Percentiles rank a stretch among this genome's conserved stretches.
Conservation (phyloP, 2,113 vertebrate genomes). For the Symphodus melops region DNA sequence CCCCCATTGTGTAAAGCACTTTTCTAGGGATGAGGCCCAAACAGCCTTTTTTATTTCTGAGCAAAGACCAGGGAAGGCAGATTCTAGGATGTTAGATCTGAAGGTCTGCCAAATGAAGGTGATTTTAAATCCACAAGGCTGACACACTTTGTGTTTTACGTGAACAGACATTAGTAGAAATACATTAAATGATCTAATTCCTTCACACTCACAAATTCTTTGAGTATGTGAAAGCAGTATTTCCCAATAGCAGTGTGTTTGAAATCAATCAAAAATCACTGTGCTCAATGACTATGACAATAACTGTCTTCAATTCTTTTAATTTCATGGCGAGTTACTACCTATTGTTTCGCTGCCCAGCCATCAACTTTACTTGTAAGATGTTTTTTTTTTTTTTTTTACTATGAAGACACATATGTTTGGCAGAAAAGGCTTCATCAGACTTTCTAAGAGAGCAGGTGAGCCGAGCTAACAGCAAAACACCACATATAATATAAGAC, state of each 20-base stretch:
- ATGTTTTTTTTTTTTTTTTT: no score
- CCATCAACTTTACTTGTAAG: no score
- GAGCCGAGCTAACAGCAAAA: neutral
- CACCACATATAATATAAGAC: neutral
- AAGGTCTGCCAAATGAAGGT: neutral
- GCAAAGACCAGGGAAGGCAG: constrained; percentile 10
- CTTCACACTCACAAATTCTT: neutral
- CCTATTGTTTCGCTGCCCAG: no score
- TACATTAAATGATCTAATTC: neutral
- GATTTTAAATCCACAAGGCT: neutral
- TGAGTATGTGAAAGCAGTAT: neutral
- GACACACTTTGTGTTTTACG: neutral
- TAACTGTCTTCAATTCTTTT: no score
- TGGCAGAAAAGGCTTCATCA: no score
- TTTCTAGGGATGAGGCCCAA: constrained; percentile 23
- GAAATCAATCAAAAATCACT: neutral
- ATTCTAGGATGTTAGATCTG: neutral
- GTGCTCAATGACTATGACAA: neutral
- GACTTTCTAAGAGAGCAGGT: no score
- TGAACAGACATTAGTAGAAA: neutral
- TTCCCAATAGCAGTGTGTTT: neutral
- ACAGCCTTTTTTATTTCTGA: constrained; percentile 27
- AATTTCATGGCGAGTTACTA: no score
- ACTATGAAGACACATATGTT: neutral
- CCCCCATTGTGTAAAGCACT: constrained; percentile 18